These are phyloP conservation scores for Diarsia brunnea DNA, from an alignment of 2,888 invertebrate genomes.

Conservation along the genomic window DNA sequence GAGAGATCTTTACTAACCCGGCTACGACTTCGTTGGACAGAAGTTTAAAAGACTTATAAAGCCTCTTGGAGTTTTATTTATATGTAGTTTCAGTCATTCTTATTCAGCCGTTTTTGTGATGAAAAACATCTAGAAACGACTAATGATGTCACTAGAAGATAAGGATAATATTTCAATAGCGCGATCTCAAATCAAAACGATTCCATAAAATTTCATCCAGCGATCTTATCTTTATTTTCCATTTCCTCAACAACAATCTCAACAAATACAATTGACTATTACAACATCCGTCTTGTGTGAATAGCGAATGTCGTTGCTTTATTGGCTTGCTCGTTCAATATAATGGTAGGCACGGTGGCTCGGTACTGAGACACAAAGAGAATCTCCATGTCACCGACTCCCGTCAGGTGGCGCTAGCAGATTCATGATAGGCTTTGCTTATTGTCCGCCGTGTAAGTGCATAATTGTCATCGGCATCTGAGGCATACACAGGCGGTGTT, in stretches of 20 bases:
- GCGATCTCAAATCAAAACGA: constrained; percentile 13
- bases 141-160: no score
- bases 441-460: constrained; percentile 80
- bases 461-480: constrained; percentile 75
- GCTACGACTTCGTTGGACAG: not conserved
- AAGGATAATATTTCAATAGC: constrained; percentile 7
- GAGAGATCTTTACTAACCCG: constrained; percentile 5
- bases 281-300: constrained; percentile 65
- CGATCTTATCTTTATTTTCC: constrained; percentile 54
- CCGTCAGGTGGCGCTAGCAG: constrained; percentile 81
- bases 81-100: not conserved
- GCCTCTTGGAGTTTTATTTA: not conserved
- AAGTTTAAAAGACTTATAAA: constrained; percentile 6
- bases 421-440: constrained; percentile 80
- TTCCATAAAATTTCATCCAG: constrained; percentile 29
- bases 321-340: constrained; percentile 70
- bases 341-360: constrained; percentile 66
- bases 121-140: not conserved
- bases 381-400: constrained; percentile 77
- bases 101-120: not conserved
- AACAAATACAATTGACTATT: constrained; percentile 55
- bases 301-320: constrained; percentile 66
- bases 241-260: constrained; percentile 49
- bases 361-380: constrained; percentile 77
- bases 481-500: constrained; percentile 1